phyloP scores from a whole-genome alignment of 2,113 vertebrate genomes.

The Acrocephalus kingi region DNA sequence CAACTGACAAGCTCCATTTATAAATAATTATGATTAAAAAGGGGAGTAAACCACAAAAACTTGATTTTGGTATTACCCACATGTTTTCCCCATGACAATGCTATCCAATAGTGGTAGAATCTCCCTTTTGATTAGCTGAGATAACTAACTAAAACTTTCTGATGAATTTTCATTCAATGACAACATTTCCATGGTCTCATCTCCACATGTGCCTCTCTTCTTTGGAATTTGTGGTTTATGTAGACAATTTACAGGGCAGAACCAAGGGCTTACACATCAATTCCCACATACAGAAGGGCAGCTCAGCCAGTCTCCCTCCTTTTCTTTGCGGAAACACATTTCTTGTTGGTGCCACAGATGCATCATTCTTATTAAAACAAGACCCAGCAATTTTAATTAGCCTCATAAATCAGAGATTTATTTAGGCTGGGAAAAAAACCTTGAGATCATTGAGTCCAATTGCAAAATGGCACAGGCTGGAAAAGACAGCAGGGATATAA shows the following conservation, averaged over 20 bases:
- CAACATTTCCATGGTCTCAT: not conserved
- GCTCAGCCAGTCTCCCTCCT: not conserved
- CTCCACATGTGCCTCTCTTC: not conserved
- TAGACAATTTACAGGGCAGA: not conserved
- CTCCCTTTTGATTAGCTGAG: no score
- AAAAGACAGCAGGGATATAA: not conserved
- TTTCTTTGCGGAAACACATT: not conserved
- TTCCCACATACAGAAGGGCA: not conserved
- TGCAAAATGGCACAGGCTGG: not conserved
- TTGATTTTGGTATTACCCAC: no score
- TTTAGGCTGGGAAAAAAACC: not conserved
- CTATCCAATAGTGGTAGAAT: no score
- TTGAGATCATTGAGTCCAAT: not conserved
- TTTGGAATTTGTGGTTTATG: not conserved
- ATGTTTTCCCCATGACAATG: no score
- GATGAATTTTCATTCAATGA: no score
- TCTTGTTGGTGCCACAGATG: not conserved
- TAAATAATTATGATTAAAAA: no score
- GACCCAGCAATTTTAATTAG: not conserved
- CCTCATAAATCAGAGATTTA: not conserved
- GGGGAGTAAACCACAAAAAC: no score
- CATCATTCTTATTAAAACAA: not conserved
- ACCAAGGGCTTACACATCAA: not conserved
- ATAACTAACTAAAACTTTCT: no score
- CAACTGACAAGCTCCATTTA: no score